Evolutionary conservation across 1,140 invertebrate species (phyloP).

Genomic region (Nymphalis io): DNA sequence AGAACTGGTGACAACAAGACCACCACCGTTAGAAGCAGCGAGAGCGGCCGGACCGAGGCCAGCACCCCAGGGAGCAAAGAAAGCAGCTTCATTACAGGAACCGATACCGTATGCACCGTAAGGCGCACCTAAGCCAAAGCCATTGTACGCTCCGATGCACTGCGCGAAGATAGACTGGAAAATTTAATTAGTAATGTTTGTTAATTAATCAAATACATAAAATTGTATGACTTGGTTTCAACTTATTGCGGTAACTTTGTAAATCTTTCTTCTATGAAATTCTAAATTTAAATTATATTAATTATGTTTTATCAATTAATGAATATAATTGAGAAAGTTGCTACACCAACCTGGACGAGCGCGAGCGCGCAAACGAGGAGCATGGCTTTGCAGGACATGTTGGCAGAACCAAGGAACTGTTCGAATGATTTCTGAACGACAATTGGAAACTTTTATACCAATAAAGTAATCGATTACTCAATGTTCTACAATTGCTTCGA

Average conservation of each 20-base stretch:
- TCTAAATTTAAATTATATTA: no score
- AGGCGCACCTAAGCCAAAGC: conserved; percentile 22
- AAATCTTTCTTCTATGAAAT: no score
- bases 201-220: no score
- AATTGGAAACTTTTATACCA: conserved; percentile 4
- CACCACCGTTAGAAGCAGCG: conserved; percentile 40
- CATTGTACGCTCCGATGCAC: conserved; percentile 26
- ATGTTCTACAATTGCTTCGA: not conserved
- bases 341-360: conserved; percentile 5
- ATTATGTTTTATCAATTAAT: no score
- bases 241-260: no score
- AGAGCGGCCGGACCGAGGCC: conserved; percentile 14
- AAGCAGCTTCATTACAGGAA: conserved; percentile 8
- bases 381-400: conserved; percentile 3
- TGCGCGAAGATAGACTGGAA: conserved; percentile 26
- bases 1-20: conserved; percentile 39
- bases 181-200: no score
- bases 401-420: not conserved
- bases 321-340: no score
- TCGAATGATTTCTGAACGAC: conserved; percentile 10
- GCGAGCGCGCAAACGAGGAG: not conserved
- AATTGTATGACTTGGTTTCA: no score
- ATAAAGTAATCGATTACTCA: not conserved
- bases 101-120: not conserved
- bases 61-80: not conserved